Percentiles rank a stretch among this genome's conserved stretches.
Conservation (phyloP, 2,113 vertebrate genomes). For the Psilopsiagon aurifrons region DNA sequence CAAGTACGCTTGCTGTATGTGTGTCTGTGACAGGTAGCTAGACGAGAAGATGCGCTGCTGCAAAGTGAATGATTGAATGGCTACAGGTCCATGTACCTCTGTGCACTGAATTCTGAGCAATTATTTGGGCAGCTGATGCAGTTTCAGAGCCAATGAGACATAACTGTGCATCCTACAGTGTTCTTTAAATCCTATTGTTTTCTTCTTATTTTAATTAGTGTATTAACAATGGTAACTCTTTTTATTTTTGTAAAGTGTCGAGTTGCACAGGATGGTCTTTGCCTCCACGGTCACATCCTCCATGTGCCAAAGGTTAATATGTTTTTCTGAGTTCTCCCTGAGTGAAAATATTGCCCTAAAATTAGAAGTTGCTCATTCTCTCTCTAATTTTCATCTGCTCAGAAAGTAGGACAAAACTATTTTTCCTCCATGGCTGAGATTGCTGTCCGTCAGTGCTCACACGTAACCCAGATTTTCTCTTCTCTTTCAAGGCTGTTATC, state of each 20-base stretch:
- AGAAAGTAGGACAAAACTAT: constrained; percentile 66
- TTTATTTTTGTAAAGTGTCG: neutral
- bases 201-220: neutral
- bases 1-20: neutral
- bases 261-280: neutral
- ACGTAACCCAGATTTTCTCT: constrained; percentile 61
- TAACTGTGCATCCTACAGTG: neutral
- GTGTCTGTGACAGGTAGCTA: neutral
- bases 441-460: constrained; percentile 62
- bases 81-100: neutral
- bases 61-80: neutral
- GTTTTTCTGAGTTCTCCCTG: constrained; percentile 23
- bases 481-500: constrained; percentile 54
- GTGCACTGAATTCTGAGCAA: neutral
- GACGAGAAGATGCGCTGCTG: neutral
- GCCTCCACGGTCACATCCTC: neutral
- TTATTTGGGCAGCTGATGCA: neutral
- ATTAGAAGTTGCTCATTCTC: constrained; percentile 12
- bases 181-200: neutral
- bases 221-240: neutral
- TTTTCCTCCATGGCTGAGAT: constrained; percentile 61
- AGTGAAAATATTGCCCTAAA: constrained; percentile 63
- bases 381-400: constrained; percentile 48
- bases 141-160: neutral
- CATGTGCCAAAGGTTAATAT: neutral